Percentiles rank a stretch among this genome's conserved stretches.
phyloP scores from a whole-genome alignment of 2,797 vertebrate genomes.

The Myripristis murdjan region DNA sequence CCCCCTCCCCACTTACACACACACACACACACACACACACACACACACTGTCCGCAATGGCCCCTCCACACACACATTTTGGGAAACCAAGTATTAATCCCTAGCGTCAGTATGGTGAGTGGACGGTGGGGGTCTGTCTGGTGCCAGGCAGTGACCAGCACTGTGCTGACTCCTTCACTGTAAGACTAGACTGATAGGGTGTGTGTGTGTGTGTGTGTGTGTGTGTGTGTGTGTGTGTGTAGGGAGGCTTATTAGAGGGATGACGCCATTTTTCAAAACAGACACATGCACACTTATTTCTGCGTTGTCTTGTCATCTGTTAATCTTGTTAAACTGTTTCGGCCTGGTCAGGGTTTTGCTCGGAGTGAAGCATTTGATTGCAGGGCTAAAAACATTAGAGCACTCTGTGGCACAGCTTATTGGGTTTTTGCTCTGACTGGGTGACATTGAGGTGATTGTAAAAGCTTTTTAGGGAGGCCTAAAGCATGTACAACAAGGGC shows the following conservation, averaged over 20 bases:
- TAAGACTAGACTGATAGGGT: constrained; percentile 40
- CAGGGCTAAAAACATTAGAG: constrained; percentile 72
- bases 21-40: constrained; percentile 18
- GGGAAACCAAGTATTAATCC: constrained; percentile 80
- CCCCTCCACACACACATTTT: constrained; percentile 56
- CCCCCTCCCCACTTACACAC: constrained; percentile 67
- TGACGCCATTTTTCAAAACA: constrained; percentile 77
- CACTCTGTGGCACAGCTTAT: constrained; percentile 50
- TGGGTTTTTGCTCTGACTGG: constrained; percentile 44
- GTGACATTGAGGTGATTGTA: constrained; percentile 65
- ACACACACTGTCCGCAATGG: constrained; percentile 23
- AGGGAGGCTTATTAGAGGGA: constrained; percentile 63
- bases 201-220: constrained; percentile 44
- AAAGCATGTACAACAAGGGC: not conserved
- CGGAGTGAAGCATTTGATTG: constrained; percentile 65
- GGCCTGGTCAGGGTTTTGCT: constrained; percentile 77
- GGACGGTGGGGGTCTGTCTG: constrained; percentile 82
- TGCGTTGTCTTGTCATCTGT: constrained; percentile 73
- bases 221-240: constrained; percentile 4
- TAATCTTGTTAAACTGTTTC: constrained; percentile 83
- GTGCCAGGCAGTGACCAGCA: constrained; percentile 81
- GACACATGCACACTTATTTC: constrained; percentile 49
- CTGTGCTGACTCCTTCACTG: constrained; percentile 77
- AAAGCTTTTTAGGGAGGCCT: constrained; percentile 23
- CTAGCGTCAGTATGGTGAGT: constrained; percentile 82